These are phyloP conservation scores for Erethizon dorsatum DNA, from an alignment of 2,797 vertebrate species.

Conservation along the genomic window DNA sequence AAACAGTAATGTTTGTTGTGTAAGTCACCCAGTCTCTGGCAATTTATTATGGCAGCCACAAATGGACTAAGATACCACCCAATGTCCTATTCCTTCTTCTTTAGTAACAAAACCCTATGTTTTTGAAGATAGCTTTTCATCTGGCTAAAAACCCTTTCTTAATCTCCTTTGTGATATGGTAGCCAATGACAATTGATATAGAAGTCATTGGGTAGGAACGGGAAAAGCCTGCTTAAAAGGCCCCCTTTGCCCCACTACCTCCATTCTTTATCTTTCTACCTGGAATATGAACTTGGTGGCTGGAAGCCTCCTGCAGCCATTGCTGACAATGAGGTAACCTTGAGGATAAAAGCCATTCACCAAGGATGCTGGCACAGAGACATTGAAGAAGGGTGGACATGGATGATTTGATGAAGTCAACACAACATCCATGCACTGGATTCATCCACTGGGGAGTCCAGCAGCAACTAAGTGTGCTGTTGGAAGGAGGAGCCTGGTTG, in stretches of 20 bases:
- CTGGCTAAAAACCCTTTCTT: background rate
- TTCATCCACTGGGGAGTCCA: background rate
- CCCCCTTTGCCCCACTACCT: no score
- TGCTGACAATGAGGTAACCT: background rate
- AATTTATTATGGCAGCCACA: background rate
- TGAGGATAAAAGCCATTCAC: background rate
- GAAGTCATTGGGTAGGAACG: background rate
- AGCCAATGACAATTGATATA: background rate
- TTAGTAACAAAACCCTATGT: background rate
- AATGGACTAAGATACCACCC: background rate
- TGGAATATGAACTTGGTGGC: background rate
- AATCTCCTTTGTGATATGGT: background rate
- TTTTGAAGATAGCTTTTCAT: background rate
- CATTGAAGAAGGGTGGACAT: background rate
- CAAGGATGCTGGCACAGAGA: background rate
- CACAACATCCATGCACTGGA: background rate
- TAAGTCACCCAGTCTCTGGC: background rate
- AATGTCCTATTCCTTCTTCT: background rate
- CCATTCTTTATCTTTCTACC: background rate
- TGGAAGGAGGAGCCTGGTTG: background rate
- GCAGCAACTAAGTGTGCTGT: background rate
- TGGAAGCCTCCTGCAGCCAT: slow-evolving; percentile 1
- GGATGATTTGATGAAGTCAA: background rate
- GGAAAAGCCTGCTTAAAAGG: background rate
- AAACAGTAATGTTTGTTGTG: background rate